These are phyloP conservation scores for Trematocara nigrifrons DNA, from an alignment of 2,113 vertebrate genomes.

Conservation along the genomic window DNA sequence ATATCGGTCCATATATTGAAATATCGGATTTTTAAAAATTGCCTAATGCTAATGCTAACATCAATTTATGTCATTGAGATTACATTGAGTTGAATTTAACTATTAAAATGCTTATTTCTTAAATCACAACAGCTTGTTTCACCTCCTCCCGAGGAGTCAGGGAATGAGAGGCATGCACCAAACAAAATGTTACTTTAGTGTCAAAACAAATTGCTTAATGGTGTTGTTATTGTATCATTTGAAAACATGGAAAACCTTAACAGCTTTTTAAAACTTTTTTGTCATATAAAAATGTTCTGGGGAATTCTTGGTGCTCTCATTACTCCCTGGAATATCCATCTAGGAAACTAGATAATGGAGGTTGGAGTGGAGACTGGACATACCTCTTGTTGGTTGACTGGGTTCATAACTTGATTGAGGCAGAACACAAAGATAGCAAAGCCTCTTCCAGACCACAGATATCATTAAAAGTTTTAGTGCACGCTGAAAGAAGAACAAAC, in stretches of 20 bases:
- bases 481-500: conserved; percentile 6
- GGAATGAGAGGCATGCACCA: not conserved
- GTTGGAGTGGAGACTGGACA: not conserved
- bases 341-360: conserved; percentile 7
- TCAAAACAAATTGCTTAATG: not conserved
- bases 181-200: not conserved
- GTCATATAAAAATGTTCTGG: not conserved
- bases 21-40: not conserved
- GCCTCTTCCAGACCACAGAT: conserved; percentile 3
- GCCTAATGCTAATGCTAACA: not conserved
- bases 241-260: not conserved
- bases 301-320: not conserved
- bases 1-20: not conserved
- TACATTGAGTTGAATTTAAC: not conserved
- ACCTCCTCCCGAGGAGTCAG: not conserved
- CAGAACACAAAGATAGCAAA: not conserved
- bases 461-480: conserved; percentile 24
- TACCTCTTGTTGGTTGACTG: conserved; percentile 1
- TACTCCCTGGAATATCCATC: not conserved
- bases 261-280: not conserved
- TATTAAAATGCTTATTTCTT: not conserved
- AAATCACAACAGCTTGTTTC: not conserved
- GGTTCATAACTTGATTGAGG: conserved; percentile 1
- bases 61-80: not conserved
- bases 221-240: not conserved